Evolutionary conservation across 2,888 invertebrate species (phyloP).

Genomic region (Eueremaeus valkanovi): DNA sequence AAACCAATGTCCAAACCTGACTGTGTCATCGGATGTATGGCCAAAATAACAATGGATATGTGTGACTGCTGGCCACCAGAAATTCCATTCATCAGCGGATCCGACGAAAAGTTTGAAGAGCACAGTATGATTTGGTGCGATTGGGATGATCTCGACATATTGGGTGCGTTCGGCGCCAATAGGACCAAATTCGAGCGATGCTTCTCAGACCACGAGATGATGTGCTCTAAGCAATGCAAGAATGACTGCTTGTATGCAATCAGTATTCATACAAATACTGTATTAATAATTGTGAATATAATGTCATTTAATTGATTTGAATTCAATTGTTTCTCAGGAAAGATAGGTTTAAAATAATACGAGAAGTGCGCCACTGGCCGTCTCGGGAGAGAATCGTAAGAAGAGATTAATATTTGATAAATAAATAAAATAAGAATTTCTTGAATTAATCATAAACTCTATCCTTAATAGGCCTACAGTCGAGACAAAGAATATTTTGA

Average conservation of each 20-base stretch:
- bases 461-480: constrained; percentile 29
- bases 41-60: constrained; percentile 22
- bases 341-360: too few relatives aligned
- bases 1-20: constrained; percentile 19
- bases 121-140: constrained; percentile 34
- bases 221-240: constrained; percentile 24
- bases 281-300: too few relatives aligned
- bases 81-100: constrained; percentile 29
- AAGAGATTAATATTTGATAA: neutral
- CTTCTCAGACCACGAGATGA: constrained; percentile 26
- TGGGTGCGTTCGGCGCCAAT: too few relatives aligned
- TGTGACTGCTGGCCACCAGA: constrained; percentile 41
- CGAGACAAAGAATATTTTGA: neutral
- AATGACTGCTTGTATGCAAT: constrained; percentile 25
- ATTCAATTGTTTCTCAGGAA: too few relatives aligned
- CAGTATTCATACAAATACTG: too few relatives aligned
- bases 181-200: constrained; percentile 39
- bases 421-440: too few relatives aligned
- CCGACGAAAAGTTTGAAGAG: too few relatives aligned
- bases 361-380: neutral
- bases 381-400: neutral
- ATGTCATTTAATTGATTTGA: too few relatives aligned
- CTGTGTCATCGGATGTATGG: constrained; percentile 37
- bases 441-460: too few relatives aligned
- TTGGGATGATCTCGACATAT: too few relatives aligned